Percentiles rank a stretch among this genome's conserved stretches.
Conservation (phyloP, 53 echinoderm and acorn worm genomes). For the Mesocentrotus franciscanus region DNA sequence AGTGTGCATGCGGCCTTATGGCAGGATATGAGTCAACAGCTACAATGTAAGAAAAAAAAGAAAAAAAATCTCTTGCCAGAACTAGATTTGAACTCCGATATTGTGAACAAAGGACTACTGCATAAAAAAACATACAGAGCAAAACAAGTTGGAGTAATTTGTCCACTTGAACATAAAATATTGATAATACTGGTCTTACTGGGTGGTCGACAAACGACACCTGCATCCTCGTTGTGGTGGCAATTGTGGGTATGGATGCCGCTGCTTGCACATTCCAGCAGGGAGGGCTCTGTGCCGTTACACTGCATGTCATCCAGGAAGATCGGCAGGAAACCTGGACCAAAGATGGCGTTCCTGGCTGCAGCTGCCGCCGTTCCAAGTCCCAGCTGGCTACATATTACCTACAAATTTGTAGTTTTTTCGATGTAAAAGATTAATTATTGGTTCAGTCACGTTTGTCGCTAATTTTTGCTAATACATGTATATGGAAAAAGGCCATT, state of each 20-base stretch:
- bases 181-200: conserved; percentile 34
- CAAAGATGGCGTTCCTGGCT: conserved; percentile 66
- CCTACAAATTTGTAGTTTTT: neutral
- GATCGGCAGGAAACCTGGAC: conserved; percentile 73
- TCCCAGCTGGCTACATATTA: conserved; percentile 73
- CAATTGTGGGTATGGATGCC: conserved; percentile 72
- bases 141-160: too few species aligned
- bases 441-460: too few species aligned
- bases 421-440: neutral
- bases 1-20: too few species aligned
- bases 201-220: conserved; percentile 73
- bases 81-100: too few species aligned
- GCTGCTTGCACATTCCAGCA: conserved; percentile 66
- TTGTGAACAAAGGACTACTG: too few species aligned
- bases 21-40: too few species aligned
- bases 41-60: too few species aligned
- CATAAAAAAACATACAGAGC: too few species aligned
- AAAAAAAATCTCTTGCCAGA: too few species aligned
- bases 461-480: too few species aligned
- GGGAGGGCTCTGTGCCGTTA: conserved; percentile 62
- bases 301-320: conserved; percentile 80
- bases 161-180: too few species aligned
- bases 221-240: conserved; percentile 78
- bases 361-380: conserved; percentile 66
- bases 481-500: too few species aligned